Evolutionary conservation across 2,113 vertebrate species (phyloP).

Genomic region (Eonycteris spelaea): DNA sequence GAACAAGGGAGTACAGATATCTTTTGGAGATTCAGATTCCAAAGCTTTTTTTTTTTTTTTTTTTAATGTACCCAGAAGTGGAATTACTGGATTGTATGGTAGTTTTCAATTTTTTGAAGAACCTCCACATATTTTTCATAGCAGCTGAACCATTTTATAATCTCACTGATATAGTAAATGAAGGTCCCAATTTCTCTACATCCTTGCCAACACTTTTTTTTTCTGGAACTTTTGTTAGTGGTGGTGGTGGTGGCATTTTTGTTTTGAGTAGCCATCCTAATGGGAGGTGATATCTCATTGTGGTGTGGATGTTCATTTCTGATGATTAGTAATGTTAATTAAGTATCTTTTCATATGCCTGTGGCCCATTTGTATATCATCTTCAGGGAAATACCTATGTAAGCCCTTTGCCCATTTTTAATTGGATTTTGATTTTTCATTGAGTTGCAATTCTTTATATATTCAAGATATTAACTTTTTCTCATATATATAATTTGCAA

Average conservation of each 20-base stretch:
- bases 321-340: not conserved
- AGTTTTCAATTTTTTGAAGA: not conserved
- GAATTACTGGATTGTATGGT: not conserved
- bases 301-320: not conserved
- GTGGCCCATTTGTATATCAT: not conserved
- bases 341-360: not conserved
- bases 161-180: not conserved
- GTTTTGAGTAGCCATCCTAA: not conserved
- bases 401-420: not conserved
- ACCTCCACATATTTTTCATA: not conserved
- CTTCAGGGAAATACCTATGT: not conserved
- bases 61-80: too few species aligned
- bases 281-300: not conserved
- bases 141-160: not conserved
- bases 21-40: too few species aligned
- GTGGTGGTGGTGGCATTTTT: too few species aligned
- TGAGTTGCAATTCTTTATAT: not conserved
- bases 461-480: not conserved
- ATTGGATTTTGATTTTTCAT: not conserved
- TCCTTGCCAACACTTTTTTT: not conserved
- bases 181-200: not conserved
- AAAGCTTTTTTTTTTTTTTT: too few species aligned
- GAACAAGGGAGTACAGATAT: too few species aligned
- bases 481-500: not conserved
- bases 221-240: not conserved